These are phyloP conservation scores for Tamandua tetradactyla DNA, from an alignment of 2,797 vertebrate genomes.

Conservation along the genomic window DNA sequence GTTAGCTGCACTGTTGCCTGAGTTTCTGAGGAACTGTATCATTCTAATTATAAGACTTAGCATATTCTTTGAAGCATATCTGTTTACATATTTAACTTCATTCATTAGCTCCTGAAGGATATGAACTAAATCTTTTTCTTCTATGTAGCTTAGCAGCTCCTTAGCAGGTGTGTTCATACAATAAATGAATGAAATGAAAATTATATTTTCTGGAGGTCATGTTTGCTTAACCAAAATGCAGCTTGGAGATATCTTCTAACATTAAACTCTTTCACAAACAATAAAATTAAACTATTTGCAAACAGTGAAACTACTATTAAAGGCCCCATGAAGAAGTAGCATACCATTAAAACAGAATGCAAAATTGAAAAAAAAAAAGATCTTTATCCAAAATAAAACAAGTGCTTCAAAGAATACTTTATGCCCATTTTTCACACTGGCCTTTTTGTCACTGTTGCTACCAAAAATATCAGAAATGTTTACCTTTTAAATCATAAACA, in stretches of 20 bases:
- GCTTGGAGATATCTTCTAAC: background rate
- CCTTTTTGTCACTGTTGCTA: background rate
- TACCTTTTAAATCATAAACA: background rate
- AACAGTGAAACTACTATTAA: background rate
- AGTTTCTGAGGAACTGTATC: background rate
- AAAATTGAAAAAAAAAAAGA: background rate
- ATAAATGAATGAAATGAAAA: background rate
- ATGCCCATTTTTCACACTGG: background rate
- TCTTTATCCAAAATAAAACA: background rate
- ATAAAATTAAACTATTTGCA: background rate
- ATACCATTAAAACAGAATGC: background rate
- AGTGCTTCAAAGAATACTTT: background rate
- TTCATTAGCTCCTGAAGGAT: background rate
- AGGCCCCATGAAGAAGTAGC: background rate
- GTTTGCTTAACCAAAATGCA: background rate
- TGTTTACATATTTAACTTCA: background rate
- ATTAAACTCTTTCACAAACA: background rate
- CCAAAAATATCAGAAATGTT: background rate
- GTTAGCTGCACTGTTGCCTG: too few relatives aligned
- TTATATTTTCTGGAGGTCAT: background rate
- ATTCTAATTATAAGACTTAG: background rate
- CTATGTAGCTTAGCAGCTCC: background rate
- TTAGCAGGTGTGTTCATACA: background rate
- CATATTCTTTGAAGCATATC: background rate
- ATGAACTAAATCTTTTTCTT: background rate